Base-by-base conservation (phyloP, 1,140 invertebrate species). In the Muscidifurax raptorellus region DNA sequence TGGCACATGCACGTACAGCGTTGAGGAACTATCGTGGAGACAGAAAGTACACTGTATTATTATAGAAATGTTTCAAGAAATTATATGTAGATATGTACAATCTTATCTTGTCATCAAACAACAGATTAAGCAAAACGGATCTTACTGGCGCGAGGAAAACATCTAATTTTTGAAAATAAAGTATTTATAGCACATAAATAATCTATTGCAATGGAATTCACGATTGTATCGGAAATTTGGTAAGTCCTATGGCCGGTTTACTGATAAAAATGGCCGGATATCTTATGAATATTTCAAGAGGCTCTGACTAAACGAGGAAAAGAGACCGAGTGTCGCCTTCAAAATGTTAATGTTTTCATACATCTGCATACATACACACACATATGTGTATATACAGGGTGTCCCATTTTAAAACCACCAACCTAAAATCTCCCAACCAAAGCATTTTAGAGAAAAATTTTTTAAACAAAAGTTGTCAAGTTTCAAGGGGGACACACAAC, bases 261-360 rank as follows among this genome's bases (percentile, higher is more conserved):
- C 2, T 18, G 32, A 25, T 79, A 79, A 30, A 67, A 79, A 67
- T 67, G 59, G 77, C 9, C n/a, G 32, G 59, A 79, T n/a, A n/a
- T 25, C 30, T 67, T 28, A 67, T 67, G 32, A 79, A 79, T 79
- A 79, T 79, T 79, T 66, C 64, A 79, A 10, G 18, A 79, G n/a
- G 64, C 6, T 3, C 0, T 30, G 15, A 32, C 22, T 18, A 59
- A 59, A 59, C 18, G 22, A 59, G 52, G n/a, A n/a, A 59, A 5
- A 7, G 52, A 59, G 18, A 7, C 18, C 4, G 52, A 59, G 18
- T 59, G n/a, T 22, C 3, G 52, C 15, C 7, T 59, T n/a, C 52
- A 6, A n/a, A 59, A 59, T 0, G 52, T 4, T 22, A n/a, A 22
- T 59, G 52, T 59, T n/a, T 22, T 2, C 18, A 22, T n/a, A 59